Evolutionary conservation across 1,140 invertebrate genomes (phyloP).

Genomic region (Nephotettix cincticeps): DNA sequence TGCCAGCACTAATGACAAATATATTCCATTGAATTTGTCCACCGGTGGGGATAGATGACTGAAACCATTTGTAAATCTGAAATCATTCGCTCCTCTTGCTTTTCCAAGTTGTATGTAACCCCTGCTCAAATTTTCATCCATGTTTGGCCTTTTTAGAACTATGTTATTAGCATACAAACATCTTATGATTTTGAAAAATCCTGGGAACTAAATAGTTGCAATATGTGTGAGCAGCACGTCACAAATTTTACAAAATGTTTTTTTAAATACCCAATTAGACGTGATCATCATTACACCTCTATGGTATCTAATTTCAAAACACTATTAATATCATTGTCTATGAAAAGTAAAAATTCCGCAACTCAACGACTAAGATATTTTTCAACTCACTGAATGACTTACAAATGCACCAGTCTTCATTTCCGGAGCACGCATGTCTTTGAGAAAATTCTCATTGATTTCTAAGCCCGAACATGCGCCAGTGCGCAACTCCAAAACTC

Average conservation of each 20-base stretch:
- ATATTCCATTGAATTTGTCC: constrained; percentile 75
- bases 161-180: not conserved
- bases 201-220: not conserved
- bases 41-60: constrained; percentile 64
- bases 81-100: constrained; percentile 53
- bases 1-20: constrained; percentile 75
- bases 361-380: not conserved
- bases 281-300: not conserved
- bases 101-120: constrained; percentile 64
- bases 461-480: constrained; percentile 32
- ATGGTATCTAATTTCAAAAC: not conserved
- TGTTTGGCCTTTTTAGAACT: constrained; percentile 40
- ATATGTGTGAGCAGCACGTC: not conserved
- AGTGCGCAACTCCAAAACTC: not conserved
- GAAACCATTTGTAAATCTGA: constrained; percentile 55
- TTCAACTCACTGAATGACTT: not conserved
- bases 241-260: not conserved
- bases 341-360: not conserved
- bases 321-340: not conserved
- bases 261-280: not conserved
- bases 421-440: constrained; percentile 36
- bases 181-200: not conserved
- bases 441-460: constrained; percentile 37
- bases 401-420: not conserved
- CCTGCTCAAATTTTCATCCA: constrained; percentile 66